Evolutionary conservation across 1,140 invertebrate genomes (phyloP), one percentile per base, ranked within the genome.

Genomic region (Hermatobates lingyangjiaoensis): DNA sequence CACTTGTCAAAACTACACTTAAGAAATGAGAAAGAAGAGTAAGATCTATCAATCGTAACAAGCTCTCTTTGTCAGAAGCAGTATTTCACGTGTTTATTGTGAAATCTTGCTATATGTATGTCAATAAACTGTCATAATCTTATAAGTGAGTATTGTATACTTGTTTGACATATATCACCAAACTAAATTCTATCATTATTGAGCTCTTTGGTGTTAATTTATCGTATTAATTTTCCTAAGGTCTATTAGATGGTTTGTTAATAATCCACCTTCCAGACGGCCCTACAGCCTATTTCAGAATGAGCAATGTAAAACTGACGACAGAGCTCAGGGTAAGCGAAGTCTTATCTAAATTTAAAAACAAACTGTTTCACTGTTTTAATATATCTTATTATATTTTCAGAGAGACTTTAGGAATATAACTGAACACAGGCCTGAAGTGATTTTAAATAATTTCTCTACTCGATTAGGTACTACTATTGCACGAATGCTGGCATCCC

Each of bases 371-470:
- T 42, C 5, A 42, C 4, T 20, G 5, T 10, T 42, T 5, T 4
- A 10, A 18, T 34, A 34, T 34, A 34, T 7, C 28, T 34, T 34
- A 15, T 34, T 18, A 4, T 27, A 34, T 47, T 47, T 58, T 45
- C 52, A 60, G 60, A 76, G 79, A 52, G 76, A 74, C 61, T 77
- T 83, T 60, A 80, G 79, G 62, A 80, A 87, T 66, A 83, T 91
- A 53, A 85, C 81, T 4, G 68, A 69, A 42, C 87, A 93, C 65
- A 72, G 85, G 38, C 95, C 95, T 4, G 95, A 98, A 74, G 83
- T 98, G 0, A 85, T 98, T 55, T 64, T 98, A 10, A 98, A 88
- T 63, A 97, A 98, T 70, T 98, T 98, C 66, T 84, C 80, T 27
- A 99, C 95, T 0, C 74, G 92, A 2, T 69, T 98, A 3, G 95